Conservation (phyloP, 2,797 vertebrate genomes). For the Catostomus latipinnis region DNA sequence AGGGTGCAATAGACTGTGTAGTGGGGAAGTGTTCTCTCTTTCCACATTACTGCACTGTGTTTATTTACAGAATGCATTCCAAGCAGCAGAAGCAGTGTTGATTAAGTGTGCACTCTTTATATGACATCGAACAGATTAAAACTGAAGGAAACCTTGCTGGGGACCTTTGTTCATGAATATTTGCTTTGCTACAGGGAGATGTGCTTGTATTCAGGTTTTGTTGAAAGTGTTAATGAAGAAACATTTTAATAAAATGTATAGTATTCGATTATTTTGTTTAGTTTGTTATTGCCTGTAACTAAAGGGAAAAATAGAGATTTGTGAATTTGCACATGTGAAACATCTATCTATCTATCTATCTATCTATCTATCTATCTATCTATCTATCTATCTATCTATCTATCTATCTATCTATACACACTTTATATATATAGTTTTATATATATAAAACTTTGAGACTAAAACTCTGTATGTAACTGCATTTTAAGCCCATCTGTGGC, state of each 20-base stretch:
- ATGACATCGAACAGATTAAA: slow-evolving; percentile 50
- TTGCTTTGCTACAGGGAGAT: slow-evolving; percentile 20
- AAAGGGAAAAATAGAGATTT: background rate
- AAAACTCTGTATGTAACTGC: slow-evolving; percentile 28
- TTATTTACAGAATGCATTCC: slow-evolving; percentile 60
- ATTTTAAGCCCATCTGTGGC: slow-evolving; percentile 61
- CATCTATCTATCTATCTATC: too few relatives aligned
- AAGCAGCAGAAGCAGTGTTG: slow-evolving; percentile 54
- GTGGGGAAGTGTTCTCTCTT: slow-evolving; percentile 50
- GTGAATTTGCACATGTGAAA: background rate
- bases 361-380: too few relatives aligned
- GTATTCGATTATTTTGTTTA: background rate
- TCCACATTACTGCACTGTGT: slow-evolving; percentile 56
- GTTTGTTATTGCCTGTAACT: too few relatives aligned
- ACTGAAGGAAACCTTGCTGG: slow-evolving; percentile 52
- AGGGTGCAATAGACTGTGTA: slow-evolving; percentile 63
- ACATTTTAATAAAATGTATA: background rate
- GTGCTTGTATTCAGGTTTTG: background rate
- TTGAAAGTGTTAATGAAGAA: background rate
- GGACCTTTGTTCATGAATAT: slow-evolving; percentile 52
- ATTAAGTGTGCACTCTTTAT: slow-evolving; percentile 56
- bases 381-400: too few relatives aligned
- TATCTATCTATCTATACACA: too few relatives aligned
- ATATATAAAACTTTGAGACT: too few relatives aligned
- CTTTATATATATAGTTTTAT: too few relatives aligned